These are phyloP conservation scores for Falco punctatus DNA, from an alignment of 2,113 vertebrate genomes.

Conservation along the genomic window DNA sequence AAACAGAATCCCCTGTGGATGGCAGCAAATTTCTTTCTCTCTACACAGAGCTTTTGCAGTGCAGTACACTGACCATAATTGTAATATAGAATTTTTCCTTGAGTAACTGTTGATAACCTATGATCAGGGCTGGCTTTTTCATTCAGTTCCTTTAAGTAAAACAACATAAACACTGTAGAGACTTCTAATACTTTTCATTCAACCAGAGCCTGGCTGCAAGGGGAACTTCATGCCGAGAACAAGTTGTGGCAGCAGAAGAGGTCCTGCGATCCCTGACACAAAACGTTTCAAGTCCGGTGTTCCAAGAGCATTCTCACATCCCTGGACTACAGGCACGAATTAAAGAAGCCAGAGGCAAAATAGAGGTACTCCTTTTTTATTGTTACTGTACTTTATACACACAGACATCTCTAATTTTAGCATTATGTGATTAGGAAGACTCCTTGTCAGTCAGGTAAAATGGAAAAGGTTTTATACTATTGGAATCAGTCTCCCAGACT, in stretches of 20 bases:
- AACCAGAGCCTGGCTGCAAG: slow-evolving; percentile 82
- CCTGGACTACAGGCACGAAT: slow-evolving; percentile 79
- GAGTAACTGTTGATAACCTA: not conserved
- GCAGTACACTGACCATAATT: not conserved
- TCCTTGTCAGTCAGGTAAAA: not conserved
- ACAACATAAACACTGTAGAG: not conserved
- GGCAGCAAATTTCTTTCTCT: slow-evolving; percentile 57
- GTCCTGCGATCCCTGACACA: slow-evolving; percentile 79
- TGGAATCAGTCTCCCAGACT: not conserved
- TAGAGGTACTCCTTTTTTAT: slow-evolving; percentile 76
- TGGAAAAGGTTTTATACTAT: not conserved
- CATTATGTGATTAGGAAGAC: not conserved
- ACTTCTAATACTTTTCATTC: slow-evolving; percentile 31
- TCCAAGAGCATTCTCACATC: slow-evolving; percentile 76
- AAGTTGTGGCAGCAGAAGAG: slow-evolving; percentile 84
- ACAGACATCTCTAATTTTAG: not conserved
- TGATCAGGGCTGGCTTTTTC: not conserved
- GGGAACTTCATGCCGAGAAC: slow-evolving; percentile 82
- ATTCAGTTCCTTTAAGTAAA: not conserved
- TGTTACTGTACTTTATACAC: not conserved
- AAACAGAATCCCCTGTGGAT: slow-evolving; percentile 47
- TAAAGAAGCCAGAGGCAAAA: slow-evolving; percentile 78
- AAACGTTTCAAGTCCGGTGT: slow-evolving; percentile 74
- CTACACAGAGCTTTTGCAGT: not conserved
- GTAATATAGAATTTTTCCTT: not conserved